Evolutionary conservation across 2,113 vertebrate genomes (phyloP).

Genomic region (Elaphurus davidianus): DNA sequence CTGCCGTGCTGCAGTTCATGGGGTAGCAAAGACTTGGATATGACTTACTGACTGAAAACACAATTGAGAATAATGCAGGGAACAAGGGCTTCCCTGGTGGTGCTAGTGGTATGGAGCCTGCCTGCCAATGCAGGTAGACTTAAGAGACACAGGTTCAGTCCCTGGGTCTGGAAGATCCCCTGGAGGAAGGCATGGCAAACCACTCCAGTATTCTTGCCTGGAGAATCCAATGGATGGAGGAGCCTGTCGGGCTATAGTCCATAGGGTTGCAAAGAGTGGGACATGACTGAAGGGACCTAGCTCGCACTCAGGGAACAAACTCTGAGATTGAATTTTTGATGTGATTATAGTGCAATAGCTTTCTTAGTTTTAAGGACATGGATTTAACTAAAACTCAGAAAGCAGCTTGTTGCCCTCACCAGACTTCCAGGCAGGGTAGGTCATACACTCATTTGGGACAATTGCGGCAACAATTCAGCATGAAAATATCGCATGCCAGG

Average conservation of each 20-base stretch:
- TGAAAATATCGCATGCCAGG: constrained; percentile 37
- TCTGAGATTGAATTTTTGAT: neutral
- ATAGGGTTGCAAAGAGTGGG: neutral
- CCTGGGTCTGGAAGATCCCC: neutral
- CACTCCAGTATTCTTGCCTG: neutral
- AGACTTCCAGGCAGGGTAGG: neutral
- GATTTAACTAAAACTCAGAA: constrained; percentile 51
- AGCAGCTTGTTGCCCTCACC: neutral
- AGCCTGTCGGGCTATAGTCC: neutral
- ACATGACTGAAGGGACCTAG: neutral
- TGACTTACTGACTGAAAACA: neutral
- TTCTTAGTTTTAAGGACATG: neutral
- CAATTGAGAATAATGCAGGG: neutral
- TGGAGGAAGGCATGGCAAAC: neutral
- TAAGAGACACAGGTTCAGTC: neutral
- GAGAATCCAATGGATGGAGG: neutral
- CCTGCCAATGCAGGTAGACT: neutral
- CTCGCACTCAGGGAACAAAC: neutral
- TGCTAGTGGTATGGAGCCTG: neutral
- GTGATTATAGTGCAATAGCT: neutral
- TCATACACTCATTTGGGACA: neutral
- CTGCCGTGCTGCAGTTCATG: rapidly evolving
- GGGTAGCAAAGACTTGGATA: neutral
- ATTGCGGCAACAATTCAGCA: constrained; percentile 34
- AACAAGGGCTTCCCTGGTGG: neutral